Conservation (phyloP, 2,113 vertebrate genomes). For the Otus sunia region DNA sequence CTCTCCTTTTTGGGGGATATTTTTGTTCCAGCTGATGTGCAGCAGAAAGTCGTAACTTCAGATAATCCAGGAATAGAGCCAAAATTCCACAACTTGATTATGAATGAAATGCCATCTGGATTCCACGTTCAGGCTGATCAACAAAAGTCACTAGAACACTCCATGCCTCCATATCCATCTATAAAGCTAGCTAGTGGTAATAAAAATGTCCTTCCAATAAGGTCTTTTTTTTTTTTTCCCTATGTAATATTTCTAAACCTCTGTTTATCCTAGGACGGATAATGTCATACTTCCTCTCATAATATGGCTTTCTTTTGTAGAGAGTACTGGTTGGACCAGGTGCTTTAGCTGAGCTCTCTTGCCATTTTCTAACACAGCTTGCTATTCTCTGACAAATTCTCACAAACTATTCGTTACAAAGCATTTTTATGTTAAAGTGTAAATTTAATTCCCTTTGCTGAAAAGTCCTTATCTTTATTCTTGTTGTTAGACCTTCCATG, state of each 20-base stretch:
- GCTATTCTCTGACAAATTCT: not conserved
- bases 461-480: not conserved
- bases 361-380: not conserved
- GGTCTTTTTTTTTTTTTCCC: too few species aligned
- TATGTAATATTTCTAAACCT: not conserved
- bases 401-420: not conserved
- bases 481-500: not conserved
- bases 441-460: not conserved
- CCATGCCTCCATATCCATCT: not conserved
- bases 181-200: not conserved
- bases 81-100: constrained; percentile 36
- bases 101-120: constrained; percentile 42
- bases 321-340: not conserved
- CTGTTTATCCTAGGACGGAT: not conserved
- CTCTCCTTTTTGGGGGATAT: not conserved
- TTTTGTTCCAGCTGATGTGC: not conserved
- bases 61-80: constrained; percentile 19
- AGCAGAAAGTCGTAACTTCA: not conserved
- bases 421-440: not conserved
- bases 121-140: not conserved
- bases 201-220: constrained; percentile 1
- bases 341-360: not conserved
- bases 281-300: not conserved
- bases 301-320: not conserved
- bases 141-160: not conserved